Evolutionary conservation across 1,140 invertebrate genomes (phyloP).

Genomic region (Tyrophagus putrescentiae): DNA sequence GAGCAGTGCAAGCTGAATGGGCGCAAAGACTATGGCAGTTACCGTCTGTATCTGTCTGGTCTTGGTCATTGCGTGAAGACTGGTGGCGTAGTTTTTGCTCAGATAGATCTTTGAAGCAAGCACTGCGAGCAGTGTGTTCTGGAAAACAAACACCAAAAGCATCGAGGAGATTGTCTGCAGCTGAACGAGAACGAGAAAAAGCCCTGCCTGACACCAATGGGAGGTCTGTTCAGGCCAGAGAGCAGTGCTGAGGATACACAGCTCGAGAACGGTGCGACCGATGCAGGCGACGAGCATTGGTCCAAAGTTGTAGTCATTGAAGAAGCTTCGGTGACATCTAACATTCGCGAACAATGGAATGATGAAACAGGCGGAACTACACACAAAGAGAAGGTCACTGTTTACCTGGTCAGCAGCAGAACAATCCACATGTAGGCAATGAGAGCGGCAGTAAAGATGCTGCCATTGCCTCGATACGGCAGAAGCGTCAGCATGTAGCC

Average conservation of each 20-base stretch:
- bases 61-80: not conserved
- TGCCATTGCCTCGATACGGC: not conserved
- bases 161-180: not conserved
- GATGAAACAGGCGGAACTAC: not conserved
- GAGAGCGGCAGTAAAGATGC: not conserved
- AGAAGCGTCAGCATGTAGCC: not conserved
- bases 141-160: conserved; percentile 4
- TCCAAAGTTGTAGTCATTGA: conserved; percentile 3
- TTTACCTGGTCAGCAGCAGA: conserved; percentile 1
- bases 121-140: not conserved
- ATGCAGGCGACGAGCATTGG: not conserved
- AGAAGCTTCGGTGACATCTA: conserved; percentile 1
- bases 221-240: not conserved
- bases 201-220: not conserved
- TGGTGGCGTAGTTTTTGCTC: not conserved
- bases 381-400: not conserved
- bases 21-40: not conserved
- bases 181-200: not conserved
- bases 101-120: not conserved
- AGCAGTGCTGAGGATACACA: not conserved
- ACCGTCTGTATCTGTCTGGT: not conserved
- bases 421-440: conserved; percentile 3
- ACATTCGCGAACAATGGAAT: not conserved
- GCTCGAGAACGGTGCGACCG: not conserved
- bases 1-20: not conserved